Percentiles rank a stretch among this genome's conserved stretches.
Evolutionary conservation across 2,113 vertebrate species (phyloP).

Genomic region (Oceanites oceanicus): DNA sequence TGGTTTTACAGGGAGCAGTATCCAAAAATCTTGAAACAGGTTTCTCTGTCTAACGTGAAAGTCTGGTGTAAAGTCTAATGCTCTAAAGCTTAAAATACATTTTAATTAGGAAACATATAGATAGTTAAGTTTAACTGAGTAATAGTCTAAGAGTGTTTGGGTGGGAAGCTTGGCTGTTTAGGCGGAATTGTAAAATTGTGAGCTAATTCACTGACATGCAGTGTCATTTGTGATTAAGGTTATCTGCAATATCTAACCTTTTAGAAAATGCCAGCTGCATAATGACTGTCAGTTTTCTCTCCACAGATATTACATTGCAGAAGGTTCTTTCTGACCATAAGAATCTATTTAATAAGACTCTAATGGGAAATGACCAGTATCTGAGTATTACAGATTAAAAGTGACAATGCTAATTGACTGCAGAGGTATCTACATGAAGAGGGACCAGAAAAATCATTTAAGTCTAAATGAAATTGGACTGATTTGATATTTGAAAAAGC

Average conservation of each 20-base stretch:
- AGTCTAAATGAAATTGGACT: conserved; percentile 93
- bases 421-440: conserved; percentile 87
- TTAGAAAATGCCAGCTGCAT: conserved; percentile 93
- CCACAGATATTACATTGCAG: conserved; percentile 77
- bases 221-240: conserved; percentile 88
- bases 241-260: conserved; percentile 87
- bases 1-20: neutral
- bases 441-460: conserved; percentile 92
- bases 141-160: neutral
- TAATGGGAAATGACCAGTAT: conserved; percentile 95
- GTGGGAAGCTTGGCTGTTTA: neutral
- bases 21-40: neutral
- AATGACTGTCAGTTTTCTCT: conserved; percentile 84
- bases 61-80: neutral
- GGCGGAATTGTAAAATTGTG: conserved; percentile 1
- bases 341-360: conserved; percentile 86
- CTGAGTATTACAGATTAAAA: conserved; percentile 91
- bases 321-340: conserved; percentile 83
- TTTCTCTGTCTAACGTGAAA: neutral
- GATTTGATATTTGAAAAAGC: conserved; percentile 86
- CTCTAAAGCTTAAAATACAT: neutral
- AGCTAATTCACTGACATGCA: conserved; percentile 77
- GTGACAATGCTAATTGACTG: conserved; percentile 96
- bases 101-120: conserved; percentile 29
- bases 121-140: neutral